Evolutionary conservation across 2,113 vertebrate genomes (phyloP).

Genomic region (Sinocyclocheilus rhinocerous): DNA sequence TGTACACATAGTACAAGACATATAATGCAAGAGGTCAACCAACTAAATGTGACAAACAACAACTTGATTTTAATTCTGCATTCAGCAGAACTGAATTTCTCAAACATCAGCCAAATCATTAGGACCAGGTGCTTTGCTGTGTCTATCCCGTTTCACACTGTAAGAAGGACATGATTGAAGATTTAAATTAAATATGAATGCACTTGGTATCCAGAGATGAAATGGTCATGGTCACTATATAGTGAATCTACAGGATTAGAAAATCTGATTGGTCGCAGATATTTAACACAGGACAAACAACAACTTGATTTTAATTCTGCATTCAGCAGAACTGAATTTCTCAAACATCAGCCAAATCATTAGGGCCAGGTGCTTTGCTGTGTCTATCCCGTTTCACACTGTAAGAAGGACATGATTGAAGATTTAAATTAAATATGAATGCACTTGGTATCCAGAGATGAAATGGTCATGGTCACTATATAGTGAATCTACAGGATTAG

Average conservation of each 20-base stretch:
- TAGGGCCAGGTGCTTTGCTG: slow-evolving; percentile 52
- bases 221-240: slow-evolving; percentile 56
- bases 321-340: not conserved
- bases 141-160: slow-evolving; percentile 67
- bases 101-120: slow-evolving; percentile 6
- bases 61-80: not conserved
- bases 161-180: slow-evolving; percentile 59
- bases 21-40: not conserved
- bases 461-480: slow-evolving; percentile 56
- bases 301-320: not conserved
- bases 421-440: slow-evolving; percentile 60
- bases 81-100: not conserved
- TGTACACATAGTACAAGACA: not conserved
- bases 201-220: slow-evolving; percentile 51
- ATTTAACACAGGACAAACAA: slow-evolving; percentile 31
- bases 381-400: slow-evolving; percentile 67
- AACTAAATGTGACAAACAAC: not conserved
- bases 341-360: not conserved
- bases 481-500: slow-evolving; percentile 58
- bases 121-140: slow-evolving; percentile 53
- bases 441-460: slow-evolving; percentile 51
- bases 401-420: slow-evolving; percentile 59
- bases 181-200: slow-evolving; percentile 61
- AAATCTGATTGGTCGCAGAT: slow-evolving; percentile 65
- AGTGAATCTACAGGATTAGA: slow-evolving; percentile 59